A percentile compares a stretch with the other conserved stretches of the same genome.
phyloP scores from a whole-genome alignment of 2,797 vertebrate genomes.

The Mastacembelus armatus region DNA sequence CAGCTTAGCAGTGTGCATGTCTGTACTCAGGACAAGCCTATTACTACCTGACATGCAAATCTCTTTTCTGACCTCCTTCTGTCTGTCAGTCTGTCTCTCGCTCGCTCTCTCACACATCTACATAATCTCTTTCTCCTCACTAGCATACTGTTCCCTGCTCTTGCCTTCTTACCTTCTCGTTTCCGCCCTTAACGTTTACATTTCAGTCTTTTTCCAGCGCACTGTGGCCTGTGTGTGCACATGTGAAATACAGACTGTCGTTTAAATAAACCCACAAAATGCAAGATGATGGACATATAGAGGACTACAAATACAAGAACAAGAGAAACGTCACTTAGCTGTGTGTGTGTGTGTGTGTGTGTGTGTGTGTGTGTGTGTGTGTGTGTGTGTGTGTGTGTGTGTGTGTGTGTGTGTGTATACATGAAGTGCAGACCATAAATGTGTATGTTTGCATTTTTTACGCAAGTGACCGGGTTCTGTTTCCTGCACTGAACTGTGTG shows the following conservation, averaged over 20 bases:
- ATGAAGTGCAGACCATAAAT: too few species aligned
- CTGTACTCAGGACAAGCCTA: constrained; percentile 71
- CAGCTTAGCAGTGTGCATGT: constrained; percentile 57
- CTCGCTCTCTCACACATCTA: constrained; percentile 17
- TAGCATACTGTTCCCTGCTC: constrained; percentile 11
- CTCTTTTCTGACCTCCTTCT: constrained; percentile 76
- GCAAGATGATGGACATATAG: not conserved
- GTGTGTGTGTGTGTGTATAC: not conserved
- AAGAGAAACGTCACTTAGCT: not conserved
- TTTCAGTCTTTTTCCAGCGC: constrained; percentile 49
- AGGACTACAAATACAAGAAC: not conserved
- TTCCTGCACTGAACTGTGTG: constrained; percentile 19
- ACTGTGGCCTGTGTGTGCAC: not conserved
- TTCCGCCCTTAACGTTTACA: constrained; percentile 30
- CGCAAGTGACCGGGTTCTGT: constrained; percentile 8
- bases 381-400: too few species aligned
- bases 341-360: not conserved
- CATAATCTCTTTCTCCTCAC: constrained; percentile 45
- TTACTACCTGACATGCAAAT: constrained; percentile 81
- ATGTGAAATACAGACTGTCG: not conserved
- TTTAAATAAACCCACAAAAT: not conserved
- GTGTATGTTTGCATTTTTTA: constrained; percentile 24
- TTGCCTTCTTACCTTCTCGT: constrained; percentile 26
- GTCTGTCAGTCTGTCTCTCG: constrained; percentile 60
- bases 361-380: not conserved